phyloP scores from a whole-genome alignment of 2,888 invertebrate species.

The Ariolimax columbianus region DNA sequence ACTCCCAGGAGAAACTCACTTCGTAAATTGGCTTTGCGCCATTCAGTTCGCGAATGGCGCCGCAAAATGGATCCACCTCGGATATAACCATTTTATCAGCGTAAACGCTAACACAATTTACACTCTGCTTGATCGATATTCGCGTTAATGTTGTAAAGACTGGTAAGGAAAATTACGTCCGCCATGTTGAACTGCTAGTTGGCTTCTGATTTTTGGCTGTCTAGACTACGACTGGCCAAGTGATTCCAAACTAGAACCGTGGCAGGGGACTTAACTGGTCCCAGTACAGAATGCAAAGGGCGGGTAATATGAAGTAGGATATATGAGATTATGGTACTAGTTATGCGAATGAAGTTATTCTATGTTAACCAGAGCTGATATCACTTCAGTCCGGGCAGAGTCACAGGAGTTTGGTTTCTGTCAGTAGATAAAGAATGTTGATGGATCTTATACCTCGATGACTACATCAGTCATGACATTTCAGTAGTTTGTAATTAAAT shows the following conservation, averaged over 20 bases:
- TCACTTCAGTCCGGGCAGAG: too few relatives aligned
- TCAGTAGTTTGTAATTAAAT: too few relatives aligned
- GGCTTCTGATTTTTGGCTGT: conserved; percentile 7
- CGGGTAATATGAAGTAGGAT: background rate
- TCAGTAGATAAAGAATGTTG: too few relatives aligned
- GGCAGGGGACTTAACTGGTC: background rate
- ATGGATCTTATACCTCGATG: too few relatives aligned
- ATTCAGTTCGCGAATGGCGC: background rate
- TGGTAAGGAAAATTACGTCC: background rate
- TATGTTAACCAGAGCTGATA: too few relatives aligned
- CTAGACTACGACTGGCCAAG: background rate
- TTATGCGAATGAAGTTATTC: too few relatives aligned
- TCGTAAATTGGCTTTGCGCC: background rate
- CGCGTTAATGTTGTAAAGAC: conserved; percentile 14
- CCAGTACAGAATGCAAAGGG: background rate
- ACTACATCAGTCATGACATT: too few relatives aligned
- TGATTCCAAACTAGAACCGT: background rate
- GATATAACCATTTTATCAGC: conserved; percentile 9
- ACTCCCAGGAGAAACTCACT: background rate
- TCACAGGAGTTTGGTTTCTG: too few relatives aligned
- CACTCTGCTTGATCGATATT: conserved; percentile 1
- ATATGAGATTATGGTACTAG: too few relatives aligned
- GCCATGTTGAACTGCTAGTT: background rate
- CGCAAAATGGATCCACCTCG: background rate
- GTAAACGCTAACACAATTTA: conserved; percentile 12